Evolutionary conservation across 1,140 invertebrate genomes (phyloP).

Genomic region (Ridgeia piscesae): DNA sequence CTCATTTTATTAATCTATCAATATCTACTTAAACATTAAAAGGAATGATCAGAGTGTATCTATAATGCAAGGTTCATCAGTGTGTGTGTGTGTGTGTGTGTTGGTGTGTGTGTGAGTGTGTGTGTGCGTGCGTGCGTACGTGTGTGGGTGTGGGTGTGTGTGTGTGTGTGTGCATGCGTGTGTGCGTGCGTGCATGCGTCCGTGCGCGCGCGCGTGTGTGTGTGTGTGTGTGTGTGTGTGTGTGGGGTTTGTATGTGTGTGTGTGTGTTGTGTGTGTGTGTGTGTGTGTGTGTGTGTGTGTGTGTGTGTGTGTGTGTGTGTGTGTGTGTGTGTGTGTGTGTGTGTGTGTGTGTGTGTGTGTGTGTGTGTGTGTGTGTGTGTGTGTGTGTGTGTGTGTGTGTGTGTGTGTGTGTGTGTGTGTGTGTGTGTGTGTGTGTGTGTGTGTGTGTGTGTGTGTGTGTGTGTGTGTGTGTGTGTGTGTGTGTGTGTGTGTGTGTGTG

Average conservation of each 20-base stretch:
- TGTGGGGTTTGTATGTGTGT: too few relatives aligned
- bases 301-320: neutral
- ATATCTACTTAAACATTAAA: too few relatives aligned
- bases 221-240: too few relatives aligned
- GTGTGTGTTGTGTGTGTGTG: too few relatives aligned
- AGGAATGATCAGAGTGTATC: too few relatives aligned
- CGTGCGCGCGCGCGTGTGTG: too few relatives aligned
- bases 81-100: too few relatives aligned
- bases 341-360: constrained; percentile 17
- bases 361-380: constrained; percentile 19
- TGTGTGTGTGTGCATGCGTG: neutral
- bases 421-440: constrained; percentile 13
- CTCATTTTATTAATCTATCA: too few relatives aligned
- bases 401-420: constrained; percentile 20
- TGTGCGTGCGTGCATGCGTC: neutral
- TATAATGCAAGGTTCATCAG: neutral
- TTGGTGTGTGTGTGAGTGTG: too few relatives aligned
- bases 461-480: constrained; percentile 13
- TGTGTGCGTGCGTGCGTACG: too few relatives aligned
- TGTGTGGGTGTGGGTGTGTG: too few relatives aligned
- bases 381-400: constrained; percentile 18
- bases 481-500: constrained; percentile 16
- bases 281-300: constrained; percentile 18
- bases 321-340: neutral
- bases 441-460: constrained; percentile 15